Evolutionary conservation across 23 tunicate species (phyloP).

Genomic region (Halocynthia aurantium): DNA sequence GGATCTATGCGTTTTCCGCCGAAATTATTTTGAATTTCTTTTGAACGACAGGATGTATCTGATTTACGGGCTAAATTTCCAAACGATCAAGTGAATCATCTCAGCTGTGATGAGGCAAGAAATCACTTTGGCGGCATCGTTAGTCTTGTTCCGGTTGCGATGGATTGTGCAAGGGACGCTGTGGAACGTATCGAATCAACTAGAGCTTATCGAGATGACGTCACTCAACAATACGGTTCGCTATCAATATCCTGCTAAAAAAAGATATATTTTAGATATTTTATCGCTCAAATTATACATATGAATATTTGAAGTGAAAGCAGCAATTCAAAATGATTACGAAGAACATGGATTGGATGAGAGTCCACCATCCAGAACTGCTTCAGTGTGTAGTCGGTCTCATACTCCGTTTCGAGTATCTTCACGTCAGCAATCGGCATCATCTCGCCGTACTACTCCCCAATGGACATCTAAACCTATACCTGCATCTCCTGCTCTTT

Average conservation of each 20-base stretch:
- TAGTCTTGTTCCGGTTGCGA: constrained; percentile 73
- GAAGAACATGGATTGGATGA: no score
- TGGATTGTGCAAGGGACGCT: constrained; percentile 73
- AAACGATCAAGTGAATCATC: constrained; percentile 54
- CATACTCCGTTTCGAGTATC: no score
- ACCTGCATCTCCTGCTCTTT: constrained; percentile 44
- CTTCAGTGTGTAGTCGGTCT: no score
- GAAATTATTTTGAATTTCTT: background rate
- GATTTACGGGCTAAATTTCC: constrained; percentile 49
- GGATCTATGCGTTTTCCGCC: background rate
- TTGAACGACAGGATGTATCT: constrained; percentile 42
- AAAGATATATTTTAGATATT: no score
- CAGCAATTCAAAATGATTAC: background rate
- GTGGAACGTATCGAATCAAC: constrained; percentile 55
- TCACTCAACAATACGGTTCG: no score
- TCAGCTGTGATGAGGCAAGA: constrained; percentile 75
- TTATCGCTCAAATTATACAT: no score
- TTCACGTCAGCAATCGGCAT: no score
- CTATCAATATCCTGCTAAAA: no score
- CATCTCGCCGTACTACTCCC: no score
- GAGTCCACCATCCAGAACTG: no score
- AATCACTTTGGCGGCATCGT: constrained; percentile 89
- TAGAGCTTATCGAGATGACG: constrained; percentile 41
- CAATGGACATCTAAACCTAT: background rate
- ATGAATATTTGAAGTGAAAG: background rate